Evolutionary conservation across 2,797 vertebrate species (phyloP).

Genomic region (Tokudaia tokunoshimensis): DNA sequence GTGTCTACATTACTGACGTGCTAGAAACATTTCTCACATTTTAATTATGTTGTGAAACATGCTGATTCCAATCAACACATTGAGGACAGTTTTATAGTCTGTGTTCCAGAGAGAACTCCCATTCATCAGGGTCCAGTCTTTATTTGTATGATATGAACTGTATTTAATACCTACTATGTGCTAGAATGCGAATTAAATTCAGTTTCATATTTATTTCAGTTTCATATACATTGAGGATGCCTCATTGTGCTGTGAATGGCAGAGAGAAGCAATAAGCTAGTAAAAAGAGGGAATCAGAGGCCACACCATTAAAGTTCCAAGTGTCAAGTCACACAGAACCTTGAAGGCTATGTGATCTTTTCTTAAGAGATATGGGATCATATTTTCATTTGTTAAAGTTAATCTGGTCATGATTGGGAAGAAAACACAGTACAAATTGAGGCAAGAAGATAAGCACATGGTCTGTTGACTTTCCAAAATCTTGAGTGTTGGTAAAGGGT

Average conservation of each 20-base stretch:
- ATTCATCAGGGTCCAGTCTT: background rate
- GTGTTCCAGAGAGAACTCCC: background rate
- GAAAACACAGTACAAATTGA: background rate
- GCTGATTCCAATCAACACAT: conserved; percentile 68
- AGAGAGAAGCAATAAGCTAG: background rate
- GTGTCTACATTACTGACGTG: conserved; percentile 62
- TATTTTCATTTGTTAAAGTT: background rate
- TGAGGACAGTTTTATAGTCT: conserved; percentile 40
- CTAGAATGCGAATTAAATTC: background rate
- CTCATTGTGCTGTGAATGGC: background rate
- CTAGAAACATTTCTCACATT: conserved; percentile 77
- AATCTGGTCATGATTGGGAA: background rate
- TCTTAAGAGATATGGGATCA: background rate
- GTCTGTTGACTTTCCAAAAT: background rate
- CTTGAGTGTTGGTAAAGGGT: background rate
- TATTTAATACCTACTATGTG: background rate
- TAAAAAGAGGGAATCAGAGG: background rate
- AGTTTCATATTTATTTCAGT: no score
- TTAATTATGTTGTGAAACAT: conserved; percentile 71
- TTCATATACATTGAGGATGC: background rate
- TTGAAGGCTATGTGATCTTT: background rate
- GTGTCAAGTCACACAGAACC: background rate
- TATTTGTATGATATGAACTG: background rate
- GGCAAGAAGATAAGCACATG: background rate
- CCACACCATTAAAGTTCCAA: background rate